Percentiles rank a stretch among this genome's conserved stretches.
Conservation (phyloP, 1,140 invertebrate genomes). For the Cydia amplana region DNA sequence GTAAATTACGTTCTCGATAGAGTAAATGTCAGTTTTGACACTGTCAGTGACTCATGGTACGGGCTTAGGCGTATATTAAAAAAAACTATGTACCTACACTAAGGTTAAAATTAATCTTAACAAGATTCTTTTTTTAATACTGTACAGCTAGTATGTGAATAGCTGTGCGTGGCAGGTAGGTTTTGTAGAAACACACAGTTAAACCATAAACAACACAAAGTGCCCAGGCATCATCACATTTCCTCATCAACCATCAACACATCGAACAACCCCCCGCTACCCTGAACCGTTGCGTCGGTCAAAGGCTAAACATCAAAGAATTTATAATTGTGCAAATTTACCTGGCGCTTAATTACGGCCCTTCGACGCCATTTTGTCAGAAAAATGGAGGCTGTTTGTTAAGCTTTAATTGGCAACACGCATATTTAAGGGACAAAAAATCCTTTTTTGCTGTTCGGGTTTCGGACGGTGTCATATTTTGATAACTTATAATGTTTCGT, state of each 20-base stretch:
- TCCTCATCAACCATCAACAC: not conserved
- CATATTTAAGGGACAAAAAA: not conserved
- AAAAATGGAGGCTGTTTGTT: not conserved
- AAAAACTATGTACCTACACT: too few relatives aligned
- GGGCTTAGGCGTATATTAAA: too few relatives aligned
- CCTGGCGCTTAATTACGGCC: not conserved
- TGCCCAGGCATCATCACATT: not conserved
- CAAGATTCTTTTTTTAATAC: too few relatives aligned
- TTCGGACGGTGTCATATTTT: not conserved
- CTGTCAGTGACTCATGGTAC: too few relatives aligned
- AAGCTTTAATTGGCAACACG: not conserved
- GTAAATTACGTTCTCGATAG: too few relatives aligned
- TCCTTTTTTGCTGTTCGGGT: not conserved
- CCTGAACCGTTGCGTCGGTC: not conserved
- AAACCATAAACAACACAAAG: too few relatives aligned
- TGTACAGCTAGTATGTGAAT: too few relatives aligned
- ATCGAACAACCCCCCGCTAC: not conserved
- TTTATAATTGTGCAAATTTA: constrained; percentile 17
- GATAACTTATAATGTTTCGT: not conserved
- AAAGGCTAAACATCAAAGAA: constrained; percentile 12
- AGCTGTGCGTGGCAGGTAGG: too few relatives aligned
- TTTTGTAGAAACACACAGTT: too few relatives aligned
- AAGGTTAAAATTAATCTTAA: too few relatives aligned
- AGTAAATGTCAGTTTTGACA: too few relatives aligned
- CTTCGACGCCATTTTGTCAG: not conserved